A percentile compares a stretch with the other conserved stretches of the same genome.
phyloP scores from a whole-genome alignment of 2,797 vertebrate species.

The Nyctibius grandis region DNA sequence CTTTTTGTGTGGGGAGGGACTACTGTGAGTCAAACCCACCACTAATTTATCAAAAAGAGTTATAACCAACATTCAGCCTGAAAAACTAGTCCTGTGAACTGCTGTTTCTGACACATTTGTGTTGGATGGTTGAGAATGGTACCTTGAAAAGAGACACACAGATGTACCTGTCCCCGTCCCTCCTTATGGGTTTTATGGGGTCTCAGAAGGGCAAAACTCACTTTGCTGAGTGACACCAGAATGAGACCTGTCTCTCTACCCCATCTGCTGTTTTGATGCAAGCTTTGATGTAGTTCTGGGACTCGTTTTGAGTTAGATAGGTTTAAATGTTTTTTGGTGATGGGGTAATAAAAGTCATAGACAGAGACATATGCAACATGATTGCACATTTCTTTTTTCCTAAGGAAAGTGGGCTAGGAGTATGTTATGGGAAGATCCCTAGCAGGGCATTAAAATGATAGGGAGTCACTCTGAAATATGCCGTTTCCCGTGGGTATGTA shows the following conservation, averaged over 20 bases:
- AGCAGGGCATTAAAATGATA: background rate
- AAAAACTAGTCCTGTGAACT: background rate
- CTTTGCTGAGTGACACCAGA: background rate
- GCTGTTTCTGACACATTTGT: background rate
- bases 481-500: background rate
- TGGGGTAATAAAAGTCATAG: background rate
- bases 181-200: background rate
- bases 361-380: background rate
- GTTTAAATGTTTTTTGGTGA: background rate
- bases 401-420: background rate
- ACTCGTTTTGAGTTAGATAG: background rate
- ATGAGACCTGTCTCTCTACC: background rate
- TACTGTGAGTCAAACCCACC: background rate
- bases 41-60: background rate
- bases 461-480: background rate
- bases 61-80: background rate
- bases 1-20: background rate
- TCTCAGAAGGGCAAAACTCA: background rate
- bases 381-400: background rate
- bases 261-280: background rate
- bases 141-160: background rate
- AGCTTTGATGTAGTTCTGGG: background rate
- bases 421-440: background rate
- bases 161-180: background rate
- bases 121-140: background rate